Evolutionary conservation across 2,113 vertebrate genomes (phyloP).

Genomic region (Eurypyga helias): DNA sequence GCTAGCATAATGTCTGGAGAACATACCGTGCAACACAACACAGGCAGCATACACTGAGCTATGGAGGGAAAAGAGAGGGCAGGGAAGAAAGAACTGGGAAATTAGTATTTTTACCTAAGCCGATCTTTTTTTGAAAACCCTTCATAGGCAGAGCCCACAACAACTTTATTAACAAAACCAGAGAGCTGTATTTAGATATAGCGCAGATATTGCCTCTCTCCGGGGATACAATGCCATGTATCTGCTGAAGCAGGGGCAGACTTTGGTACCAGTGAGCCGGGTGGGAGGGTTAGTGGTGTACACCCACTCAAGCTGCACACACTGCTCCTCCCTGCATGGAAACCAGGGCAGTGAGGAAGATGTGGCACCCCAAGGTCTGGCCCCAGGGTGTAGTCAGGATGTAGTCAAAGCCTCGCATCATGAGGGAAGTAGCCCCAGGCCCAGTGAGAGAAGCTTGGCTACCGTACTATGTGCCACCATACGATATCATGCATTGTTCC

Average conservation of each 20-base stretch:
- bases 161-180: not conserved
- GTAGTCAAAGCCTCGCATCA: not conserved
- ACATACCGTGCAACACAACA: not conserved
- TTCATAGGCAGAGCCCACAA: not conserved
- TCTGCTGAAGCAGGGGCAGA: not conserved
- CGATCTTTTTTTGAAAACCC: not conserved
- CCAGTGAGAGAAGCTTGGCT: not conserved
- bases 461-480: not conserved
- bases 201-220: not conserved
- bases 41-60: not conserved
- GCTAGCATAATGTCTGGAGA: not conserved
- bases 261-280: accelerated
- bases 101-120: not conserved
- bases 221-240: not conserved
- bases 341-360: not conserved
- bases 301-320: not conserved
- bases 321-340: not conserved
- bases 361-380: not conserved
- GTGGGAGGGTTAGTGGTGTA: not conserved
- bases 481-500: not conserved
- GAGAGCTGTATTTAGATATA: not conserved
- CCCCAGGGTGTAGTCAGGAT: not conserved
- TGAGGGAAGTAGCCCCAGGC: not conserved
- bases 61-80: not conserved
- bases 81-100: not conserved